Percentiles rank a stretch among this genome's conserved stretches.
Conservation (phyloP, 2,797 vertebrate genomes). For the Trematomus bernacchii region DNA sequence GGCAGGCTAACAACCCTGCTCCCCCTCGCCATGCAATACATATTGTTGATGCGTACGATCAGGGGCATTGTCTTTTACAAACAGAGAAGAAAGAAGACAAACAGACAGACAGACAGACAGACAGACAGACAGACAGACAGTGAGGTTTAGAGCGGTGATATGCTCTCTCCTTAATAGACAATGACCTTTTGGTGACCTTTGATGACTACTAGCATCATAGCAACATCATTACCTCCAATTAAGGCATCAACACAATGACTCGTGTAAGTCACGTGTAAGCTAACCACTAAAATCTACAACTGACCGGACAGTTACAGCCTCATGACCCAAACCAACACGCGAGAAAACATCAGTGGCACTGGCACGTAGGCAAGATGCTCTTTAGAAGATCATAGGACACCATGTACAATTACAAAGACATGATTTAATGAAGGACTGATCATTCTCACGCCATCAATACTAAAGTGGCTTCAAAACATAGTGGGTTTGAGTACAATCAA, state of each 20-base stretch:
- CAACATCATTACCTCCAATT: slow-evolving; percentile 48
- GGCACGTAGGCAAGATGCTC: slow-evolving; percentile 62
- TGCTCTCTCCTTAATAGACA: slow-evolving; percentile 52
- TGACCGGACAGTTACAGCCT: slow-evolving; percentile 36
- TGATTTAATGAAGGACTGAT: slow-evolving; percentile 79
- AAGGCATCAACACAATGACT: slow-evolving; percentile 55
- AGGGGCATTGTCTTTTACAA: slow-evolving; percentile 47
- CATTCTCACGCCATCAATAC: slow-evolving; percentile 77
- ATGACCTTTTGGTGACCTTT: slow-evolving; percentile 59
- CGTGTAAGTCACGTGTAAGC: slow-evolving; percentile 37
- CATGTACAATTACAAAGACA: slow-evolving; percentile 73
- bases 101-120: neutral
- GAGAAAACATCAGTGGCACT: slow-evolving; percentile 57
- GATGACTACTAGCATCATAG: slow-evolving; percentile 46
- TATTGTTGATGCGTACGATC: slow-evolving; percentile 47
- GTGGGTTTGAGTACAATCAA: slow-evolving; percentile 82
- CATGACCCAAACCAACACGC: slow-evolving; percentile 37
- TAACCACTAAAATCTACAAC: slow-evolving; percentile 49
- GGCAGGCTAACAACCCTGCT: neutral
- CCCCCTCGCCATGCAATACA: slow-evolving; percentile 36
- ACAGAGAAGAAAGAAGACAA: slow-evolving; percentile 21
- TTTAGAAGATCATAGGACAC: slow-evolving; percentile 73
- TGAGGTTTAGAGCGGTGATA: slow-evolving; percentile 37
- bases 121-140: slow-evolving; percentile 25
- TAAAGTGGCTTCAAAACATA: slow-evolving; percentile 86